Conservation (phyloP, 2,888 invertebrate species). For the Tinea pellionella region DNA sequence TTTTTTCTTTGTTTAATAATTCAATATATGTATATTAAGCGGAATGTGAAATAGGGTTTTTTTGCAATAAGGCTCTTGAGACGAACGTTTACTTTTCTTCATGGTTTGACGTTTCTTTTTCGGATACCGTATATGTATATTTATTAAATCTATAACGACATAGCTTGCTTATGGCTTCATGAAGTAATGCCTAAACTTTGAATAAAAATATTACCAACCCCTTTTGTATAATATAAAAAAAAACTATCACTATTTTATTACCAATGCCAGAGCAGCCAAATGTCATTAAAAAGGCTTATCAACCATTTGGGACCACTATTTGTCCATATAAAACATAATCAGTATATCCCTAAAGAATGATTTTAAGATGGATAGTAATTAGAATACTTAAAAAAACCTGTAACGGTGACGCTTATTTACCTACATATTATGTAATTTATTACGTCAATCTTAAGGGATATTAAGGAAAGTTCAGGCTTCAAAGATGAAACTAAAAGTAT, state of each 20-base stretch:
- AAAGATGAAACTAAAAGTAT: too few species aligned
- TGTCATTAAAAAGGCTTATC: conserved; percentile 37
- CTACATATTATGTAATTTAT: conserved; percentile 33
- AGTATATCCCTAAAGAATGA: conserved; percentile 41
- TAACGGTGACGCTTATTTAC: conserved; percentile 62
- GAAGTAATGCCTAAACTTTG: conserved; percentile 22
- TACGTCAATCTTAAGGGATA: conserved; percentile 22
- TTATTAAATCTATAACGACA: neutral
- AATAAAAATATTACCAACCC: too few species aligned
- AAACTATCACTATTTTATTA: too few species aligned
- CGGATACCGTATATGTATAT: neutral
- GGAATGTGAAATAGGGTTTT: too few species aligned
- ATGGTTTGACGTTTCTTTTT: neutral
- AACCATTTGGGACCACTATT: conserved; percentile 48
- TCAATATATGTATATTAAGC: too few species aligned
- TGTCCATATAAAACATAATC: conserved; percentile 60
- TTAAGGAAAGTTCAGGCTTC: conserved; percentile 24
- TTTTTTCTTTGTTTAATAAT: too few species aligned
- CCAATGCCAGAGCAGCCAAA: too few species aligned
- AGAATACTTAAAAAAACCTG: conserved; percentile 30
- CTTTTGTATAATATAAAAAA: too few species aligned
- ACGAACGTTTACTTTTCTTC: too few species aligned
- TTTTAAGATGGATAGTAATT: conserved; percentile 31
- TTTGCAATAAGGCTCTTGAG: too few species aligned
- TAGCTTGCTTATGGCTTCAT: conserved; percentile 14